Evolutionary conservation across 2,113 vertebrate genomes (phyloP), one percentile per base, ranked within the genome.

Genomic region (Erinaceus europaeus): DNA sequence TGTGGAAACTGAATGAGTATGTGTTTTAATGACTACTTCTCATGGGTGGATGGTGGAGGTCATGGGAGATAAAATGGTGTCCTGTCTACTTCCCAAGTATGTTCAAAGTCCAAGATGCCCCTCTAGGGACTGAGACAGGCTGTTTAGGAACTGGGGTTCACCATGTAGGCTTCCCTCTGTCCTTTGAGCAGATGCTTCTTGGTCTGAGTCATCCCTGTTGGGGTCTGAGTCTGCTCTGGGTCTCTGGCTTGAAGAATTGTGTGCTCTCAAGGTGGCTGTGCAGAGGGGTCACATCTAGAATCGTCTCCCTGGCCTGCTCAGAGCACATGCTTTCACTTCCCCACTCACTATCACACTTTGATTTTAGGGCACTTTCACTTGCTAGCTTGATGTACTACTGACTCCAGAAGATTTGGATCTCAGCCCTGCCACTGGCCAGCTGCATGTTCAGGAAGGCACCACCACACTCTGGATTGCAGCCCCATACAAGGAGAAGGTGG

Each of bases 131-230:
- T 6, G 7, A 55, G 59, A 14, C 0, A 46, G 73, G n/a, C n/a
- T n/a, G n/a, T n/a, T n/a, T n/a, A n/a, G n/a, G n/a, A n/a, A n/a
- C 4, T 6, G 0, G 0, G 44, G 14, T 53, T 18, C 0, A 0
- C 40, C 6, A 14, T 0, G 6, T 7, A 88, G 68, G 44, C 34
- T 46, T 21, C 72, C 65, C 44, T 4, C 13, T 18, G n/a, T 2
- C n/a, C 11, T 14, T 50, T 9, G 4, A n/a, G 18, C 1, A 3
- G 42, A 23, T 18, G 53, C 53, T 55, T 21, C n/a, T n/a, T n/a
- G n/a, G n/a, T n/a, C n/a, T n/a, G 53, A 55, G 4, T 27, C 53
- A 55, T 29, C 53, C 53, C 23, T 25, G 27, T 25, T 55, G 4
- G 23, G 53, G 53, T 9, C n/a, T n/a, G n/a, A n/a, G n/a, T n/a